These are phyloP conservation scores for Trichonephila clavata DNA, from an alignment of 1,140 invertebrate species.

Conservation along the genomic window DNA sequence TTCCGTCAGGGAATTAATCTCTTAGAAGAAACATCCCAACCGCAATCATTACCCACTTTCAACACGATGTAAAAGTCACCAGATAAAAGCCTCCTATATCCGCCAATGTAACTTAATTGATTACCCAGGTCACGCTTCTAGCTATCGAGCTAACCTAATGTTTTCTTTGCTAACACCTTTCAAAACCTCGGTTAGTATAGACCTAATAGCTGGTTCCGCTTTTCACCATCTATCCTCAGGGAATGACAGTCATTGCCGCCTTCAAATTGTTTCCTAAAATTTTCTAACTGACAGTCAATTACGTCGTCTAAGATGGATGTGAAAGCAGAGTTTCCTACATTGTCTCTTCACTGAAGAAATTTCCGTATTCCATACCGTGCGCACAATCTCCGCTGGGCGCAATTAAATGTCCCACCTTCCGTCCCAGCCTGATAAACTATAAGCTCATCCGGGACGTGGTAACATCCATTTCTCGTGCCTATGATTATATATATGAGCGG, in stretches of 20 bases:
- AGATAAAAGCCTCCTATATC: slow-evolving; percentile 7
- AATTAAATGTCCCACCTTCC: slow-evolving; percentile 29
- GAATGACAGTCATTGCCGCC: slow-evolving; percentile 34
- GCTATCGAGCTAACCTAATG: background rate
- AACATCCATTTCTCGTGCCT: slow-evolving; percentile 9
- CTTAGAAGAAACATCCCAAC: background rate
- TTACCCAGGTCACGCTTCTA: slow-evolving; percentile 13
- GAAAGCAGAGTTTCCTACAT: background rate
- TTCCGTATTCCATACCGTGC: background rate
- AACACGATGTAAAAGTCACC: background rate
- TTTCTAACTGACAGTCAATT: slow-evolving; percentile 47
- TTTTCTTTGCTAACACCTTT: slow-evolving; percentile 38
- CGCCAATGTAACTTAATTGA: slow-evolving; percentile 5
- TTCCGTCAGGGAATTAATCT: background rate
- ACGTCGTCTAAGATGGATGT: slow-evolving; percentile 22
- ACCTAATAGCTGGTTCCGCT: slow-evolving; percentile 16
- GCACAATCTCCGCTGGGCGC: background rate
- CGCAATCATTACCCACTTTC: background rate
- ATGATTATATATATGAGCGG: background rate
- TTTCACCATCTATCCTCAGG: slow-evolving; percentile 36
- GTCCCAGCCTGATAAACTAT: slow-evolving; percentile 23
- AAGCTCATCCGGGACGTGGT: background rate
- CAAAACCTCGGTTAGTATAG: background rate
- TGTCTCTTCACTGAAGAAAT: background rate
- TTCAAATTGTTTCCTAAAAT: slow-evolving; percentile 53